These are phyloP conservation scores for Brachylomia viminalis DNA, from an alignment of 2,888 invertebrate species.

Conservation along the genomic window DNA sequence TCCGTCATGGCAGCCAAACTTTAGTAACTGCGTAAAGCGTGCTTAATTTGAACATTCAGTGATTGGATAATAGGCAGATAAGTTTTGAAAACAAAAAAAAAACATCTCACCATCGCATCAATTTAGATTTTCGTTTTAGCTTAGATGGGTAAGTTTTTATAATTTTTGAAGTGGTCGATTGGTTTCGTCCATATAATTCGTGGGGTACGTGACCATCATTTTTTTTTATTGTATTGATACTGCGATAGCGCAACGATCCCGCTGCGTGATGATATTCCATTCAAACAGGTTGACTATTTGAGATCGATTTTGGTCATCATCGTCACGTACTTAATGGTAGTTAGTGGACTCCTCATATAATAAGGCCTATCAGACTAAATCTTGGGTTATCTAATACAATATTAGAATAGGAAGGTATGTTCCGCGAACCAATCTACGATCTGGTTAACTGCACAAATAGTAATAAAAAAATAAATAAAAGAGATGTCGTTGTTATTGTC, in stretches of 20 bases:
- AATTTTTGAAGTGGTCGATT: slow-evolving; percentile 81
- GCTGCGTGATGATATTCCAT: slow-evolving; percentile 83
- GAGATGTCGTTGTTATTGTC: slow-evolving; percentile 45
- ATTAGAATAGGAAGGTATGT: neutral
- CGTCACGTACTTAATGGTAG: slow-evolving; percentile 78
- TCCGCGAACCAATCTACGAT: neutral
- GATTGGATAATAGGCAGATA: slow-evolving; percentile 79
- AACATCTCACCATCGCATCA: slow-evolving; percentile 75
- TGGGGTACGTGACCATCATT: slow-evolving; percentile 86
- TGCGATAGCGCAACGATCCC: slow-evolving; percentile 74
- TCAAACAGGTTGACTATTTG: slow-evolving; percentile 82
- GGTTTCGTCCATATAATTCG: slow-evolving; percentile 85
- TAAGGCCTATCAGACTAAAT: slow-evolving; percentile 6
- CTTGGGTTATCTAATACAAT: neutral
- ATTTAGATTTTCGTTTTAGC: slow-evolving; percentile 79
- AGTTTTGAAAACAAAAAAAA: slow-evolving; percentile 80
- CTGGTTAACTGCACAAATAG: slow-evolving; percentile 38
- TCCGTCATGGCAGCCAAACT: slow-evolving; percentile 75
- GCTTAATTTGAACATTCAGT: slow-evolving; percentile 81
- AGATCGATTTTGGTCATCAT: slow-evolving; percentile 73
- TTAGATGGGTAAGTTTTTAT: slow-evolving; percentile 84
- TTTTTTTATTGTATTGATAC: slow-evolving; percentile 68
- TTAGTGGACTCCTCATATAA: slow-evolving; percentile 58
- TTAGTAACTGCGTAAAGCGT: slow-evolving; percentile 78
- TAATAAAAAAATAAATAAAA: slow-evolving; percentile 52